Evolutionary conservation across 2,113 vertebrate genomes (phyloP), one percentile per base, ranked within the genome.

Genomic region (Numenius arquata): DNA sequence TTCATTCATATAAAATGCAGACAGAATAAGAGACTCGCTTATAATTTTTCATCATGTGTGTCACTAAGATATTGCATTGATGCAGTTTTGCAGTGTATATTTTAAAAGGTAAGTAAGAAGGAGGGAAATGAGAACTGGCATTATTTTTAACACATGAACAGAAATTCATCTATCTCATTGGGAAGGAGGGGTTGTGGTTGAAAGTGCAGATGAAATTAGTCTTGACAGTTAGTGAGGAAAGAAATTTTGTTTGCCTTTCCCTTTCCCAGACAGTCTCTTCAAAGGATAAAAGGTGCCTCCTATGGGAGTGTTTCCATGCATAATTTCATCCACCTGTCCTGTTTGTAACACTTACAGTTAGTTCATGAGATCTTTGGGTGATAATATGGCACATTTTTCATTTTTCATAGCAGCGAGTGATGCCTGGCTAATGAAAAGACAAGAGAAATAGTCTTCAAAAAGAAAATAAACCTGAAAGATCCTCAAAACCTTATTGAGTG

Each of bases 241-340:
- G 70, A 84, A 92, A 77, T 52, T 63, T 83, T 18, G 47, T 80
- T 90, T 82, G 36, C 80, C 41, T 72, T 79, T 89, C 36, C 20
- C 30, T 90, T 95, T 27, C 77, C 81, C 53, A 83, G 85, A 22
- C 29, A 13, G 8, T 76, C 52, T 79, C 61, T 89, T 65, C 66
- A 32, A 77, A 72, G 66, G 48, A 88, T 43, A 73, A 93, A 87
- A 91, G 48, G 45, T 91, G 32, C 30, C 48, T 96, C 58, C 77
- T 75, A 15, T 92, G 79, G 50, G 85, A 93, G 55, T 45, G 59
- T 90, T 96, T 56, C 82, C 19, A 4, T 88, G 67, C 75, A 36
- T 92, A 85, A 88, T 89, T 96, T 78, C n/a, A 40, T 61, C 67
- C 81, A 85, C 81, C 74, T 96, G 82, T 91, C 81, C 81, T 79